Evolutionary conservation across 2,888 invertebrate genomes (phyloP).

Genomic region (Erynnis tages): DNA sequence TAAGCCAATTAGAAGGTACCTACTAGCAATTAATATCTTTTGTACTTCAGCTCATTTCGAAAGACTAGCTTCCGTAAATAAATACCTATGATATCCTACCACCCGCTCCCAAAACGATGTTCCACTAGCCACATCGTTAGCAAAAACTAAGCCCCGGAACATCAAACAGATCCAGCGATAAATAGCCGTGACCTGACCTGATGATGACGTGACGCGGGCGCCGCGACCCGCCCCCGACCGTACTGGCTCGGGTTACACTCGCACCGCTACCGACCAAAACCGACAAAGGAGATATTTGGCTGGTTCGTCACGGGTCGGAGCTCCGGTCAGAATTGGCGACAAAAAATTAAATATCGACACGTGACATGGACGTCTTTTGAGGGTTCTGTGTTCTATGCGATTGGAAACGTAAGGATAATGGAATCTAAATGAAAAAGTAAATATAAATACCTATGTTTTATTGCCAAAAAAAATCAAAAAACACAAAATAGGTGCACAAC

Average conservation of each 20-base stretch:
- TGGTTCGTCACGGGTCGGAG: constrained; percentile 12
- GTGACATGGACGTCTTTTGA: too few species aligned
- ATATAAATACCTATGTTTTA: too few species aligned
- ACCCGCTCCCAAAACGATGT: background rate
- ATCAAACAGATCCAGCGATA: constrained; percentile 11
- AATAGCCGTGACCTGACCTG: background rate
- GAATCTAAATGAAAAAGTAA: too few species aligned
- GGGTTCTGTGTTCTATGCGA: too few species aligned
- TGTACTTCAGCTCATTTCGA: too few species aligned
- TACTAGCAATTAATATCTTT: too few species aligned
- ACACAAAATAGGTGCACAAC: too few species aligned
- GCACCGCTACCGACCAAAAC: background rate
- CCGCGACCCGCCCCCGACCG: too few species aligned
- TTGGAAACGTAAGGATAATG: too few species aligned
- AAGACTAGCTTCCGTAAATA: too few species aligned
- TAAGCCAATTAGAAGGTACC: too few species aligned
- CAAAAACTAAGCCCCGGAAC: constrained; percentile 19
- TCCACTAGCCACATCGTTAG: background rate
- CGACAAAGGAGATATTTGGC: constrained; percentile 21
- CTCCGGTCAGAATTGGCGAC: background rate
- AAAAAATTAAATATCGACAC: constrained; percentile 6
- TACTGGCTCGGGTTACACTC: constrained; percentile 9
- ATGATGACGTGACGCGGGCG: constrained; percentile 15
- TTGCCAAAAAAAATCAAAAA: too few species aligned
- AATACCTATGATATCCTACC: background rate